Conservation (phyloP, 1,140 invertebrate species). For the Yoshiicerus persimilis region DNA sequence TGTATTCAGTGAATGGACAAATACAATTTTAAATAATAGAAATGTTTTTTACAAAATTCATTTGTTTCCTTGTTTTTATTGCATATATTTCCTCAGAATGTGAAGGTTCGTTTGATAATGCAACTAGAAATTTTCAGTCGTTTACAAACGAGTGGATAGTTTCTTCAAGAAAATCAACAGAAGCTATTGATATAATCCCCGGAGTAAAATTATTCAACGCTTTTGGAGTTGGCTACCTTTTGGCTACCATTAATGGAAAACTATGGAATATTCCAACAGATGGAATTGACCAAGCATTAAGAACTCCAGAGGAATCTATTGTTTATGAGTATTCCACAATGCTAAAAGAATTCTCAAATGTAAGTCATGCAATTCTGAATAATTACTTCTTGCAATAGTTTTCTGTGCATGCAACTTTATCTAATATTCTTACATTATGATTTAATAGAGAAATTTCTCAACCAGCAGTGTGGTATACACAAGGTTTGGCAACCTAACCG, state of each 20-base stretch:
- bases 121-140: not conserved
- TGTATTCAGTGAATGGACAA: too few species aligned
- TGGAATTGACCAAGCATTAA: slow-evolving; percentile 1
- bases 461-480: slow-evolving; percentile 19
- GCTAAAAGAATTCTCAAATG: not conserved
- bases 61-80: not conserved
- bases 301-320: not conserved
- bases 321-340: slow-evolving; percentile 10
- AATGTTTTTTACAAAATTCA: too few species aligned
- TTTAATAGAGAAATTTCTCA: not conserved
- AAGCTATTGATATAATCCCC: slow-evolving; percentile 10
- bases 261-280: slow-evolving; percentile 21
- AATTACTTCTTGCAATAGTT: not conserved
- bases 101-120: not conserved
- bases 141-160: not conserved
- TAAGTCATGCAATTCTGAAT: not conserved
- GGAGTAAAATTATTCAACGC: slow-evolving; percentile 26
- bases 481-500: slow-evolving; percentile 3
- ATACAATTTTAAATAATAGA: too few species aligned
- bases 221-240: slow-evolving; percentile 30
- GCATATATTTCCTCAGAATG: not conserved
- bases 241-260: not conserved
- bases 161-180: not conserved
- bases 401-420: not conserved
- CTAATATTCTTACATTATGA: not conserved